Evolutionary conservation across 2,888 invertebrate genomes (phyloP).

Genomic region (Phaonia tiefii): DNA sequence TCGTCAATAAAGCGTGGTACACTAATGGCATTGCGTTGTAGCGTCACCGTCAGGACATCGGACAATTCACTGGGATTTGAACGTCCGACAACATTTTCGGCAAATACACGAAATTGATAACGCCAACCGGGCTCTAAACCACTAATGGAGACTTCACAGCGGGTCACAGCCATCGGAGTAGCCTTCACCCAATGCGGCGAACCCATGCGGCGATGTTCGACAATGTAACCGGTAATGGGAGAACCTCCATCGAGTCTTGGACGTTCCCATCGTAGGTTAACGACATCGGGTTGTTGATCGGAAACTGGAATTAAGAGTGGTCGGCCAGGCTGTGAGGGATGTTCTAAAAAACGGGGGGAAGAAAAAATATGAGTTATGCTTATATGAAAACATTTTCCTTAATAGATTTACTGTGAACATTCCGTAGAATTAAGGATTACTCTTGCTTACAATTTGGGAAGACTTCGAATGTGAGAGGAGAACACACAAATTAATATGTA

Average conservation of each 20-base stretch:
- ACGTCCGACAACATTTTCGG: slow-evolving; percentile 93
- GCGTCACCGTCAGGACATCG: slow-evolving; percentile 91
- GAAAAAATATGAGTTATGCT: background rate
- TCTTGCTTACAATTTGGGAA: too few relatives aligned
- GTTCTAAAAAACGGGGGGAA: slow-evolving; percentile 81
- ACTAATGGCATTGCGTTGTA: slow-evolving; percentile 85
- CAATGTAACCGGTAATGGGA: slow-evolving; percentile 90
- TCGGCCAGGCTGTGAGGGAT: slow-evolving; percentile 90
- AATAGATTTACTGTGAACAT: slow-evolving; percentile 18
- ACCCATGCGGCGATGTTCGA: slow-evolving; percentile 89
- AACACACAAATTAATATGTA: too few relatives aligned
- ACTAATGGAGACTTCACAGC: slow-evolving; percentile 88
- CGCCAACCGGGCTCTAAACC: slow-evolving; percentile 93
- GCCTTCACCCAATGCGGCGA: slow-evolving; percentile 92
- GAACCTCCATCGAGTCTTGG: slow-evolving; percentile 93
- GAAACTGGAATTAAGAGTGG: slow-evolving; percentile 89
- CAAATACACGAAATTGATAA: slow-evolving; percentile 94
- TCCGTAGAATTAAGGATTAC: background rate
- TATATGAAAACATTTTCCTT: background rate
- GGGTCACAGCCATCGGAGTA: slow-evolving; percentile 86
- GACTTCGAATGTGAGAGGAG: too few relatives aligned
- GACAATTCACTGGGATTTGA: slow-evolving; percentile 93
- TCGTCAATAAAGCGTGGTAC: slow-evolving; percentile 88
- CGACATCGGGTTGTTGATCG: slow-evolving; percentile 89
- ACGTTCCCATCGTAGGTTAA: slow-evolving; percentile 91